Evolutionary conservation across 2,888 invertebrate genomes (phyloP).

Genomic region (Mythimna ferrago): DNA sequence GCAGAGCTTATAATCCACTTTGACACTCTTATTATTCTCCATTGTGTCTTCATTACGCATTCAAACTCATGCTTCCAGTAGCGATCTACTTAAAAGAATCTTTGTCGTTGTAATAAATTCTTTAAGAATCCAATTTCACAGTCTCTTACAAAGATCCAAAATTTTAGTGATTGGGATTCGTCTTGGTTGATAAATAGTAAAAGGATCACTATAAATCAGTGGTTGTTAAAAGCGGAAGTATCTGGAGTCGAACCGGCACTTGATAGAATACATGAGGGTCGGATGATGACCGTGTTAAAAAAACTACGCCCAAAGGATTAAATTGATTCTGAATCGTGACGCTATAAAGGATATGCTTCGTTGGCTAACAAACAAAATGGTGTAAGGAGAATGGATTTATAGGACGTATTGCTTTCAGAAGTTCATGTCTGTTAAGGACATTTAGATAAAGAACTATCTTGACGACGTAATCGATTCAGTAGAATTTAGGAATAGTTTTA

Average conservation of each 20-base stretch:
- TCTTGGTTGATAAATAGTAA: constrained; percentile 77
- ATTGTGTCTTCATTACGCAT: constrained; percentile 69
- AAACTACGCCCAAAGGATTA: constrained; percentile 47
- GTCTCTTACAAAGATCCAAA: constrained; percentile 67
- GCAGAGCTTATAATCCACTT: constrained; percentile 68
- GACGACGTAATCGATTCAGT: constrained; percentile 13
- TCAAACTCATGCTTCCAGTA: constrained; percentile 64
- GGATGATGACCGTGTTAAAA: constrained; percentile 53
- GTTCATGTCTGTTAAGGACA: constrained; percentile 44
- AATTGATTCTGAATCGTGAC: constrained; percentile 46
- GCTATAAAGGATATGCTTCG: constrained; percentile 46
- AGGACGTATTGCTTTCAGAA: constrained; percentile 49
- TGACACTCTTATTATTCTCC: constrained; percentile 65
- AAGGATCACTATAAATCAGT: constrained; percentile 78
- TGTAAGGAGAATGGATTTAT: constrained; percentile 49
- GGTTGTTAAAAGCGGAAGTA: constrained; percentile 75
- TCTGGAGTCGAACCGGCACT: constrained; percentile 62
- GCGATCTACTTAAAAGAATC: constrained; percentile 51
- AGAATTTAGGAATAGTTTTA: constrained; percentile 4
- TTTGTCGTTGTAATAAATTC: constrained; percentile 58
- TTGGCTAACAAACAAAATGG: constrained; percentile 40
- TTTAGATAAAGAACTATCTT: constrained; percentile 31
- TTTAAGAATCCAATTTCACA: constrained; percentile 67
- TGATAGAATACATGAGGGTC: constrained; percentile 62
- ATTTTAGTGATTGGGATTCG: constrained; percentile 78